These are phyloP conservation scores for Merops nubicus DNA, from an alignment of 2,113 vertebrate species.

Conservation along the genomic window DNA sequence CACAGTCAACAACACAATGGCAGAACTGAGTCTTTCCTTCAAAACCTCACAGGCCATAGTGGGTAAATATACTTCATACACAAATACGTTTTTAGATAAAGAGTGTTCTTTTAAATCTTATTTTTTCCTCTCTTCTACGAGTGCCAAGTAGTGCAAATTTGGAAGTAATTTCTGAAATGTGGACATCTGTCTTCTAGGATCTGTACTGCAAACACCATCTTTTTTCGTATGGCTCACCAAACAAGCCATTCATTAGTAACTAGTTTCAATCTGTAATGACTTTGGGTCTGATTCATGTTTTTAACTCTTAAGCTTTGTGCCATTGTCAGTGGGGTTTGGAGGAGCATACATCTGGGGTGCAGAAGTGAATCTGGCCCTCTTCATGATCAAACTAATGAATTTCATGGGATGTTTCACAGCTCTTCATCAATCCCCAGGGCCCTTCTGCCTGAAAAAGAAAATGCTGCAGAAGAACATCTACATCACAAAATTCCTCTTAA, in stretches of 20 bases:
- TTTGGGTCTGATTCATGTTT: neutral
- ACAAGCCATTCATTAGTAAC: slow-evolving; percentile 49
- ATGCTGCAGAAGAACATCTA: neutral
- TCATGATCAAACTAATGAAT: neutral
- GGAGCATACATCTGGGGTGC: neutral
- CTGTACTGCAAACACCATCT: slow-evolving; percentile 58
- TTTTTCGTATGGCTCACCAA: slow-evolving; percentile 53
- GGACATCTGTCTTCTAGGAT: slow-evolving; percentile 60
- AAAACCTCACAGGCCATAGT: neutral
- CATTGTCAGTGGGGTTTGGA: neutral
- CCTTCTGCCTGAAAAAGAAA: neutral
- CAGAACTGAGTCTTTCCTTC: neutral
- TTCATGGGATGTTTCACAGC: neutral
- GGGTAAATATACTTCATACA: slow-evolving; percentile 45
- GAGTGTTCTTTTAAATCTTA: slow-evolving; percentile 15
- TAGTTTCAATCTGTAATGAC: neutral
- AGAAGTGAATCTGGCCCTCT: neutral
- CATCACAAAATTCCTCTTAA: neutral
- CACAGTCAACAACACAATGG: neutral
- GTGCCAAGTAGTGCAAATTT: slow-evolving; percentile 38
- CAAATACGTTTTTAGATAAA: slow-evolving; percentile 4
- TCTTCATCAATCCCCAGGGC: neutral
- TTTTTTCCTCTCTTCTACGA: neutral
- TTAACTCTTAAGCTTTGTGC: neutral
- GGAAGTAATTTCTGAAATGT: slow-evolving; percentile 57